phyloP scores from a whole-genome alignment of 2,797 vertebrate species.

The Octomys mimax region DNA sequence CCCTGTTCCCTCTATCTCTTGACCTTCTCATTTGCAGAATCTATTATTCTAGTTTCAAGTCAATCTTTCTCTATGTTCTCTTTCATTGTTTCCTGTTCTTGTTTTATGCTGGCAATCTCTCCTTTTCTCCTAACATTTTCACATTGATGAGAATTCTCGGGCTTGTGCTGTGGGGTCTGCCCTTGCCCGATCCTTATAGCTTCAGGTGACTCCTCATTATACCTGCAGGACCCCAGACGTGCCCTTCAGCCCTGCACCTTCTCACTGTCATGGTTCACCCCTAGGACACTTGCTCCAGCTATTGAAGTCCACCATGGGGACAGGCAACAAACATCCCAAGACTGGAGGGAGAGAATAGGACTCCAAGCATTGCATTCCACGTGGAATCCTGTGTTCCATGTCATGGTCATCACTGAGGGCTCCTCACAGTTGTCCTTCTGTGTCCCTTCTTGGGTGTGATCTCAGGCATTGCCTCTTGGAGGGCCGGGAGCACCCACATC shows the following conservation, averaged over 20 bases:
- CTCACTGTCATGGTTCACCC: background rate
- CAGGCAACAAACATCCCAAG: accelerated
- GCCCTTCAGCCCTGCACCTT: background rate
- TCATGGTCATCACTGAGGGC: background rate
- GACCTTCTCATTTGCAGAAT: background rate
- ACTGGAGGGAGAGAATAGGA: background rate
- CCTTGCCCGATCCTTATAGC: accelerated
- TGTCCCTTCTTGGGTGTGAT: background rate
- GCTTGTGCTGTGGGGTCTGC: background rate
- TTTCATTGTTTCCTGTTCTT: background rate
- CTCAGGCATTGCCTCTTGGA: accelerated
- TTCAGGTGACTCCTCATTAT: background rate
- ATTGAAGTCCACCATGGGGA: background rate
- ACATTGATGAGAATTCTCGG: background rate
- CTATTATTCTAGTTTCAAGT: background rate
- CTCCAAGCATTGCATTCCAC: background rate
- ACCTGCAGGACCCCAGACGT: background rate
- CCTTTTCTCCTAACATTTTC: background rate
- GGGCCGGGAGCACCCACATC: background rate
- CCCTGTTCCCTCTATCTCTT: background rate
- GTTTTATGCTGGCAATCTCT: background rate
- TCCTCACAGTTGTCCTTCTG: accelerated
- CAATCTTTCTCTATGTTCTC: background rate
- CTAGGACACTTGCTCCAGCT: background rate
- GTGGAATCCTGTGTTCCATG: background rate